Evolutionary conservation across 2,797 vertebrate species (phyloP).

Genomic region (Buphagus erythrorhynchus): DNA sequence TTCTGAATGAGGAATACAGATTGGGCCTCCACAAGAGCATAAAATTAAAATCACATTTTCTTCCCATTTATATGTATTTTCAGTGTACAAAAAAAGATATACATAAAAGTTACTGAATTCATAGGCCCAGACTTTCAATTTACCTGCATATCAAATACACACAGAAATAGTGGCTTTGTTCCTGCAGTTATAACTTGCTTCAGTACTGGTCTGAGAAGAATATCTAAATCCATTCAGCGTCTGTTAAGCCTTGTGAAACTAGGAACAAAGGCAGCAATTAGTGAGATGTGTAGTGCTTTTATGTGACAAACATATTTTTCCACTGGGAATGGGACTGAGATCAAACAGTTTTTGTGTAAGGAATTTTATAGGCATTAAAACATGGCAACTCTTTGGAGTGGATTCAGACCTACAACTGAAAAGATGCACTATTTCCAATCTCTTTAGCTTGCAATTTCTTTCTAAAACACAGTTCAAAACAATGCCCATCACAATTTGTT

Average conservation of each 20-base stretch:
- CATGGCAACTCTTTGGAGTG: background rate
- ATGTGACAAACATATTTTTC: background rate
- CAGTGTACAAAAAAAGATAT: background rate
- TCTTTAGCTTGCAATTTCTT: background rate
- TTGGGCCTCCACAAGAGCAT: fast-evolving
- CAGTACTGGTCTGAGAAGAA: background rate
- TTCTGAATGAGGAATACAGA: background rate
- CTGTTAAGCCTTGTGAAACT: background rate
- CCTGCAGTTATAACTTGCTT: background rate
- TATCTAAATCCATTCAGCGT: background rate
- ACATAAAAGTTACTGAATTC: background rate
- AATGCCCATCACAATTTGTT: background rate
- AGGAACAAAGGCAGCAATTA: background rate
- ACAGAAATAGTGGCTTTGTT: background rate
- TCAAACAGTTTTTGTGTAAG: background rate
- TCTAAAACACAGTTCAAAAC: background rate
- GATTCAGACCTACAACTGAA: background rate
- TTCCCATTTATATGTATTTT: background rate
- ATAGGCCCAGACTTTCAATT: background rate
- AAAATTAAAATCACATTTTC: background rate
- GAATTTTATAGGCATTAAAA: background rate
- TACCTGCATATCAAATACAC: background rate
- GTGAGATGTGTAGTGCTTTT: background rate
- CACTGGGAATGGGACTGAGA: background rate
- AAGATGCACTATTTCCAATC: background rate